Evolutionary conservation across 2,888 invertebrate species (phyloP).

Genomic region (Micoletzkya japonica): DNA sequence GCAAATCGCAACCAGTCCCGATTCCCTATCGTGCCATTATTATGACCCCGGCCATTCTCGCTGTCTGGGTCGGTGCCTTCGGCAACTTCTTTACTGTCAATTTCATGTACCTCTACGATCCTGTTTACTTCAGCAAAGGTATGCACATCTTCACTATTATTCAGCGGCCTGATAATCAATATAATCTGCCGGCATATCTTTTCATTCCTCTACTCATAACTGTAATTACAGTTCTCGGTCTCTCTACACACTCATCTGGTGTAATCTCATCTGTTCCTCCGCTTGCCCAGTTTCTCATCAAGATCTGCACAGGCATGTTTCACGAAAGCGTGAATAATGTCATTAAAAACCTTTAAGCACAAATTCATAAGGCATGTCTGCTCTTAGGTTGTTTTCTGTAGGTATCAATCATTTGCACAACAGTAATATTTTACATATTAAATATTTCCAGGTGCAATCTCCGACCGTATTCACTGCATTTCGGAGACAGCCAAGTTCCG

Average conservation of each 20-base stretch:
- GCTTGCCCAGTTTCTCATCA: slow-evolving; percentile 46
- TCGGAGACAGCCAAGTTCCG: slow-evolving; percentile 51
- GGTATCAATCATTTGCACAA: too few species aligned
- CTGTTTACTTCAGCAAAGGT: slow-evolving; percentile 36
- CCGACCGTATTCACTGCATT: slow-evolving; percentile 39
- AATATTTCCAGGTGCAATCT: slow-evolving; percentile 27
- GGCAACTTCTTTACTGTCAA: slow-evolving; percentile 53
- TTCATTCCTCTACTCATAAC: too few species aligned
- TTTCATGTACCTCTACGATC: slow-evolving; percentile 53
- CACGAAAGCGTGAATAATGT: neutral
- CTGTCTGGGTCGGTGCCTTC: slow-evolving; percentile 53
- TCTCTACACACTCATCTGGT: slow-evolving; percentile 42
- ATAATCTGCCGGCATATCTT: too few species aligned
- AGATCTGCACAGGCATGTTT: slow-evolving; percentile 13
- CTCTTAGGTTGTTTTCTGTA: too few species aligned
- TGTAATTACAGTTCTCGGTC: slow-evolving; percentile 42
- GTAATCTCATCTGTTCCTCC: slow-evolving; percentile 48
- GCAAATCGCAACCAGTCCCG: slow-evolving; percentile 36
- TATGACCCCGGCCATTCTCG: slow-evolving; percentile 52
- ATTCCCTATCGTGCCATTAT: slow-evolving; percentile 47
- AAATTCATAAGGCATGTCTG: too few species aligned
- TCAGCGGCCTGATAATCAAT: too few species aligned
- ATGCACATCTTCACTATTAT: neutral
- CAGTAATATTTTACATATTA: neutral
- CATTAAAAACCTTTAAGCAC: neutral